These are phyloP conservation scores for human DNA, from an alignment of 2,113 vertebrate species.

Conservation along the genomic window GRCh38 chr19:33747001-33747500, in stretches of 20 bases:
- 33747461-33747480: constrained; percentile 29
- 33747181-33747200: neutral
- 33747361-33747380: neutral
- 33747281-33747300: neutral
- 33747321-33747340: neutral
- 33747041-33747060: constrained; percentile 70
- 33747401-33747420: neutral
- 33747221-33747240: neutral
- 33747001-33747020: constrained; percentile 73
- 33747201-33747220: neutral
- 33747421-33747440: neutral
- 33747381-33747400: neutral
- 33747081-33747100: constrained; percentile 51
- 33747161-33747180: constrained; percentile 18
- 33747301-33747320: neutral
- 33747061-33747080: constrained; percentile 68
- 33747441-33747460: neutral
- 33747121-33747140: constrained; percentile 26
- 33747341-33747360: neutral
- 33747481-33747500: neutral
- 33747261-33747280: fast-evolving
- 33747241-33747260: fast-evolving
- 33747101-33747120: constrained; percentile 53
- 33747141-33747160: constrained; percentile 11
- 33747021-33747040: constrained; percentile 77